Percentiles rank a stretch among this genome's conserved stretches.
phyloP scores from a whole-genome alignment of 2,888 invertebrate genomes.

The Cylloceria caligata region DNA sequence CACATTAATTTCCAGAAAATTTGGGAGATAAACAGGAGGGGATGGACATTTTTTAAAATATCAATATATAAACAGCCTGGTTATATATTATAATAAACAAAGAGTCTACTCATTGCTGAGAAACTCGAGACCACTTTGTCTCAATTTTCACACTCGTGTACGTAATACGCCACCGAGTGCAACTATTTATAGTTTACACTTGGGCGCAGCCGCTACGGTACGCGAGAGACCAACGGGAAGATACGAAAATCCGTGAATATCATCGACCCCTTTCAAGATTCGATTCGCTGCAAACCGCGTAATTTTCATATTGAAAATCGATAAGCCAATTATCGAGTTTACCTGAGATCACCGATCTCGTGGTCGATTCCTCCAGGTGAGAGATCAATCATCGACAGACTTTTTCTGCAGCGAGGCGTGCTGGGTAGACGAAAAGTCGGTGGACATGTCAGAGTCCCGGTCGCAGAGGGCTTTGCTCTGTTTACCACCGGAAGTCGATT shows the following conservation, averaged over 20 bases:
- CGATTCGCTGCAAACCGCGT: conserved; percentile 20
- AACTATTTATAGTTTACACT: conserved; percentile 66
- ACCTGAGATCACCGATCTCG: conserved; percentile 74
- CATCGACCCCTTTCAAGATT: conserved; percentile 61
- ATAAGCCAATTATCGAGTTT: background rate
- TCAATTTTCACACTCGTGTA: conserved; percentile 48
- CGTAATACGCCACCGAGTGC: conserved; percentile 47
- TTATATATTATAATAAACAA: conserved; percentile 40
- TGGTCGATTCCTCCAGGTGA: conserved; percentile 70
- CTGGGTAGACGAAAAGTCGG: conserved; percentile 64
- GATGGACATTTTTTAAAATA: background rate
- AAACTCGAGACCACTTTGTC: conserved; percentile 65
- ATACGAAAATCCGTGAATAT: conserved; percentile 60
- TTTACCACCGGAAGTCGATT: conserved; percentile 35
- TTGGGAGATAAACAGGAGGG: background rate
- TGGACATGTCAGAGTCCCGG: conserved; percentile 64
- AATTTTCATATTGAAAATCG: conserved; percentile 15
- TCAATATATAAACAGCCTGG: background rate
- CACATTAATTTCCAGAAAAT: background rate
- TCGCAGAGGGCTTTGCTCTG: conserved; percentile 28
- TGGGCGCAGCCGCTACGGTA: conserved; percentile 43
- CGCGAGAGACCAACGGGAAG: conserved; percentile 61
- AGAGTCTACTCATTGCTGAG: conserved; percentile 21
- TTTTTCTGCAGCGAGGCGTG: conserved; percentile 73
- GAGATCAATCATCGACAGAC: conserved; percentile 80